A percentile compares a stretch with the other conserved stretches of the same genome.
Evolutionary conservation across 1,140 invertebrate genomes (phyloP).

Genomic region (Megathymus violae): DNA sequence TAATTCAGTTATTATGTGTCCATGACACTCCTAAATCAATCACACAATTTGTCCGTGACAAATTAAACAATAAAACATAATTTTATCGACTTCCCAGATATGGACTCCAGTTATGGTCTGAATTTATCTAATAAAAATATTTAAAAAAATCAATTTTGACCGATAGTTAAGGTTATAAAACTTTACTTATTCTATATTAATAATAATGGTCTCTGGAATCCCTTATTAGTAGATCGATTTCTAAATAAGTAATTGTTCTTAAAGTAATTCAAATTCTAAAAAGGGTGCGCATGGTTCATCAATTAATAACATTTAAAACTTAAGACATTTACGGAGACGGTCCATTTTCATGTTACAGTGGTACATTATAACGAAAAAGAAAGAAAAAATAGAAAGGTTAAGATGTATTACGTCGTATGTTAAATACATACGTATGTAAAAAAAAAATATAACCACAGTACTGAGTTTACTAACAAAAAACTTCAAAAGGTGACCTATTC

Average conservation of each 20-base stretch:
- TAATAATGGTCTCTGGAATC: constrained; percentile 15
- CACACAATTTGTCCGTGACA: neutral
- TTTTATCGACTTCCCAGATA: constrained; percentile 7
- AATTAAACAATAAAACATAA: constrained; percentile 10
- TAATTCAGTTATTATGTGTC: too few relatives aligned
- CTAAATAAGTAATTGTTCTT: constrained; percentile 19
- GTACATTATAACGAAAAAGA: too few relatives aligned
- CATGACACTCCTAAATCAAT: too few relatives aligned
- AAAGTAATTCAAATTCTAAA: constrained; percentile 14
- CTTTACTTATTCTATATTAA: constrained; percentile 19
- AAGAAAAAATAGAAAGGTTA: too few relatives aligned
- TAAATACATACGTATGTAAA: too few relatives aligned
- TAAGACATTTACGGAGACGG: too few relatives aligned
- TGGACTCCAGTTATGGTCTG: neutral
- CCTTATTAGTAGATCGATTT: constrained; percentile 20
- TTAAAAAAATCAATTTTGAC: constrained; percentile 23
- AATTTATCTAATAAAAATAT: constrained; percentile 9
- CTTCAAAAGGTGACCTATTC: too few relatives aligned
- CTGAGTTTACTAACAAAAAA: too few relatives aligned
- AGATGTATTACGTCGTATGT: too few relatives aligned
- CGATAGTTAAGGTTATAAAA: constrained; percentile 29
- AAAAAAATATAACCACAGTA: too few relatives aligned
- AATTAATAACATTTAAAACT: constrained; percentile 19
- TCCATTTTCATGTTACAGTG: too few relatives aligned
- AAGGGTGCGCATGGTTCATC: constrained; percentile 14